Conservation (phyloP, 2,113 vertebrate species). For the Athene cunicularia region DNA sequence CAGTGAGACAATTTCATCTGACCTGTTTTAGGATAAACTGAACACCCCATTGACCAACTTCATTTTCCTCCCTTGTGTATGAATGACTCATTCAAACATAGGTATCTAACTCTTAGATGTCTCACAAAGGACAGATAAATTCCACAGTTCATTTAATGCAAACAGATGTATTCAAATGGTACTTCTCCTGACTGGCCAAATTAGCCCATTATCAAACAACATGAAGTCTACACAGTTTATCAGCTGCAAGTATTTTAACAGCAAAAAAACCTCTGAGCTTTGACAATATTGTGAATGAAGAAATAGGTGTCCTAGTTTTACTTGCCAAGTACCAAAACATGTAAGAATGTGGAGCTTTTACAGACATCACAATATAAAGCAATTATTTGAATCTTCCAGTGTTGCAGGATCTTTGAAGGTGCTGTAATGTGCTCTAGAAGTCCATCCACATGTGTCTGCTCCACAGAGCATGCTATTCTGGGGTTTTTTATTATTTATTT, state of each 20-base stretch:
- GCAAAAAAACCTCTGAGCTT: background rate
- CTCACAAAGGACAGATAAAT: background rate
- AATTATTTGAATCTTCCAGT: background rate
- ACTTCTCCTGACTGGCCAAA: background rate
- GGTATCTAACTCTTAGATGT: background rate
- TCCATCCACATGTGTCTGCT: background rate
- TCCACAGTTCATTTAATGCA: background rate
- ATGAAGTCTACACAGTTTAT: background rate
- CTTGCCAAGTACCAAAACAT: fast-evolving
- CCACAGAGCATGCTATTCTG: background rate
- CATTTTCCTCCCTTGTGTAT: background rate
- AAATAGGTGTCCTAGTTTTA: background rate
- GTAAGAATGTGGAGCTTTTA: background rate
- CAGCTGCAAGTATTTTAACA: background rate
- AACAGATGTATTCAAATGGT: background rate
- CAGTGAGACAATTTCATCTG: background rate
- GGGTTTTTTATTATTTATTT: background rate
- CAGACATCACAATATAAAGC: background rate
- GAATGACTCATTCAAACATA: background rate
- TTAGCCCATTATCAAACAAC: background rate
- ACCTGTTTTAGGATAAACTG: background rate
- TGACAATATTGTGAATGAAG: background rate
- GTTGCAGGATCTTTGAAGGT: background rate
- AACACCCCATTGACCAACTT: background rate
- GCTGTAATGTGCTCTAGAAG: background rate